Evolutionary conservation across 1,140 invertebrate species (phyloP), one percentile per base, ranked within the genome.

Genomic region (Callitettix versicolor): DNA sequence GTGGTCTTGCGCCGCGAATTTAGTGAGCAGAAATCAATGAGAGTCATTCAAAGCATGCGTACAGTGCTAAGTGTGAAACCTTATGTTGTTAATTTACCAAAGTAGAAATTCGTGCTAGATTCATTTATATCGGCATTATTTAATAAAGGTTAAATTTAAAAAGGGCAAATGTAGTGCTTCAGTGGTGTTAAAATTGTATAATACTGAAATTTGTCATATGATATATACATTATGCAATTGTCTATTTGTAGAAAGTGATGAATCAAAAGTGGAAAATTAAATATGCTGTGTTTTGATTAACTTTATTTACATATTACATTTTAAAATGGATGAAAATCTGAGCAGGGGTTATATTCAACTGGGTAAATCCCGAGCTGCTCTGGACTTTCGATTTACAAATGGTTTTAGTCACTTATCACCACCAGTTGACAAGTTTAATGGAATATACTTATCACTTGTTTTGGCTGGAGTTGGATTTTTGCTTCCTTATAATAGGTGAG

Each of bases 391-490:
- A 58, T 70, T 73, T 43, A 73, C 70, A 26, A 78, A 76, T 57
- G 74, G 73, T 42, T 74, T 76, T 58, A 71, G 71, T 21, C 74
- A 78, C 61, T 64, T 79, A 52, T 76, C 80, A 11, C 82, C 84
- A 21, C 86, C 86, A 9, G 78, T 82, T 53, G 86, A 90, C 70
- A 77, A 79, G 62, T 84, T 79, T 67, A 84, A 86, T 68, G 77
- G 79, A 18, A 83, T 93, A 47, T 92, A 91, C 65, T 66, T 89
- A 47, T 81, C 87, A 0, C 75, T 95, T 38, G 73, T 92, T 5
- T 71, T 91, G 22, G 88, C 88, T 34, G 91, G 91, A n/a, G 82
- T 87, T 58, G 91, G 90, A 17, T 94, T 94, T 65, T 76, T 95
- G 11, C 71, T 95, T 24, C 91, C 91, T 0, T 95, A 92, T 69